Base-by-base conservation (phyloP, 2,888 invertebrate genomes). In the Willowsia nigromaculata region DNA sequence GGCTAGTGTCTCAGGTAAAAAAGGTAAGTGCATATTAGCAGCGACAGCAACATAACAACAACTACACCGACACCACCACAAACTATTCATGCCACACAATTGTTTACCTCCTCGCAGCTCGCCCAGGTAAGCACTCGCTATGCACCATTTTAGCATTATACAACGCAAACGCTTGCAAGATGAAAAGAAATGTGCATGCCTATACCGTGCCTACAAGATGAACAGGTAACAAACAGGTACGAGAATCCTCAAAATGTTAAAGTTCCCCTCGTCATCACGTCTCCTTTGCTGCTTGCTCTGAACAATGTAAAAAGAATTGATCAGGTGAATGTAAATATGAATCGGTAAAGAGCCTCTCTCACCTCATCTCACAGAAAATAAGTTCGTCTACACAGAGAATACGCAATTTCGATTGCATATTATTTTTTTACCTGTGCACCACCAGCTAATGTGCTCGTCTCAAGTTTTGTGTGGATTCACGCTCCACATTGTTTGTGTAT, bases 1-100 rank as follows among this genome's bases (percentile, higher is more conserved):
- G n/a, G 68, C 40, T 71, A 81, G 86, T 80, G 86, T 87, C 85
- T 80, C 81, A 87, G 86, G 86, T 87, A 87, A 87, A 87, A 78
- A 87, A 50, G 71, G 65, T 68, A 68, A 80, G 37, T 37, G 65
- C 40, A 85, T 85, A 85, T 85, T 62, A 27, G 13, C 56, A 18
- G 37, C 37, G 30, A 56, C 59, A 47, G 15, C 27, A 11, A 27
- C 27, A 33, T 43, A 37, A 27, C 50, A 68, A 65, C 27, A 40
- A 68, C 65, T 43, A 81, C 30, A 9, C 5, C 76, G 27, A 53
- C 13, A 33, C 56, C 56, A 78, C 33, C 78, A 65, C 27, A 33
- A 81, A 80, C 59, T 11, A 76, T 53, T 56, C 56, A 37, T 56
- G 15, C 56, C 56, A 68, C 47, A 47, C 82, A 68, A 81, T 81